Evolutionary conservation across 1,140 invertebrate species (phyloP).

Genomic region (Idris sp.): DNA sequence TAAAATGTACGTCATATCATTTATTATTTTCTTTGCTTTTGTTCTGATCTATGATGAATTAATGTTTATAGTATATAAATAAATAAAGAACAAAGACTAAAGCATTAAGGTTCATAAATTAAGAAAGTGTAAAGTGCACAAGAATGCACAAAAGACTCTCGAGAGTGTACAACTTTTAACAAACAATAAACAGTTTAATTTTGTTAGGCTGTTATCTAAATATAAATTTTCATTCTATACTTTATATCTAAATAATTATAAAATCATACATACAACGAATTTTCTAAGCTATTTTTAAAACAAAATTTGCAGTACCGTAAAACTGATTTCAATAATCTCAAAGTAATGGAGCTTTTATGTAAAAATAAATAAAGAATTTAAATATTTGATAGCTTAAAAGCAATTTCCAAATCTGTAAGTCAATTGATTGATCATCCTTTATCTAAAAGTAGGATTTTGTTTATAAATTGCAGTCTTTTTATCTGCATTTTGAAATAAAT

Average conservation of each 20-base stretch:
- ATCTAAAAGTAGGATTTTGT: conserved; percentile 32
- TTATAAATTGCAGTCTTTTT: conserved; percentile 47
- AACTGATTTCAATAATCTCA: too few species aligned
- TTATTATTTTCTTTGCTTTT: neutral
- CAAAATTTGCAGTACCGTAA: too few species aligned
- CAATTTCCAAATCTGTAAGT: conserved; percentile 10
- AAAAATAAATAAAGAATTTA: too few species aligned
- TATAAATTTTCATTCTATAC: too few species aligned
- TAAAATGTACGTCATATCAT: too few species aligned
- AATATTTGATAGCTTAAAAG: too few species aligned
- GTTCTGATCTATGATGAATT: conserved; percentile 22
- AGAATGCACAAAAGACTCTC: conserved; percentile 7
- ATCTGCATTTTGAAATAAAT: conserved; percentile 51
- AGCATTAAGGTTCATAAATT: conserved; percentile 28
- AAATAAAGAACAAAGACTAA: conserved; percentile 20
- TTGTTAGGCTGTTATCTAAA: too few species aligned
- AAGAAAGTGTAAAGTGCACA: conserved; percentile 22
- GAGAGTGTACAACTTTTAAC: conserved; percentile 6
- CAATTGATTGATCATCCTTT: conserved; percentile 21
- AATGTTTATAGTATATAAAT: conserved; percentile 18
- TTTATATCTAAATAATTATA: too few species aligned
- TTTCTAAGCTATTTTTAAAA: too few species aligned
- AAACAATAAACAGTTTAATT: conserved; percentile 22
- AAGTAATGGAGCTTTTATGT: too few species aligned
- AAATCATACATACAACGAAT: too few species aligned